Evolutionary conservation across 2,113 vertebrate genomes (phyloP).

Genomic region (Bubo bubo): DNA sequence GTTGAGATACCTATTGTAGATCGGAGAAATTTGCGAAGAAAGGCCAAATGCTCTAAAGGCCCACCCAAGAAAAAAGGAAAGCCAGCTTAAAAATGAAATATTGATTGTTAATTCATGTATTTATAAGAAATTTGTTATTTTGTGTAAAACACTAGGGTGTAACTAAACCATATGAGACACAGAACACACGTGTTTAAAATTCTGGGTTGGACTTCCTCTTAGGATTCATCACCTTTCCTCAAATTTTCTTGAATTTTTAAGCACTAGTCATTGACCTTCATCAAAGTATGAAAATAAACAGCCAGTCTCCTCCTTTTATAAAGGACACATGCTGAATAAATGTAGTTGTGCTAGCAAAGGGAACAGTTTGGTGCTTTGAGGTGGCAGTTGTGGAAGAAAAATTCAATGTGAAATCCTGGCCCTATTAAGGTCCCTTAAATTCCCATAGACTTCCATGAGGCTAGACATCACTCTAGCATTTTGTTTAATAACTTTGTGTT

Average conservation of each 20-base stretch:
- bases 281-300: not conserved
- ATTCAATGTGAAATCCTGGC: not conserved
- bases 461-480: not conserved
- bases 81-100: conserved; percentile 53
- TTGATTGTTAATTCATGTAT: not conserved
- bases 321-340: not conserved
- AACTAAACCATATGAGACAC: conserved; percentile 50
- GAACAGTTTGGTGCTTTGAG: not conserved
- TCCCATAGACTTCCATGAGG: not conserved
- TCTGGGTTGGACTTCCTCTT: conserved; percentile 38
- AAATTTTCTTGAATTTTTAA: conserved; percentile 40
- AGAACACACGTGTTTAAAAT: conserved; percentile 46
- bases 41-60: conserved; percentile 81
- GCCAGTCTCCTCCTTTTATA: not conserved
- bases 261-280: not conserved
- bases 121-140: conserved; percentile 61
- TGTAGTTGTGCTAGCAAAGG: not conserved
- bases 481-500: not conserved
- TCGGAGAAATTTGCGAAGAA: conserved; percentile 79
- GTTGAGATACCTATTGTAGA: conserved; percentile 79
- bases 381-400: not conserved
- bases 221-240: conserved; percentile 14
- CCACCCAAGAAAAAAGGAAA: conserved; percentile 82
- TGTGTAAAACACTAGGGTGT: conserved; percentile 59
- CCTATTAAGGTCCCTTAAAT: not conserved